Percentiles rank a stretch among this genome's conserved stretches.
phyloP scores from a whole-genome alignment of 2,113 vertebrate genomes.

The Catharus minimus region DNA sequence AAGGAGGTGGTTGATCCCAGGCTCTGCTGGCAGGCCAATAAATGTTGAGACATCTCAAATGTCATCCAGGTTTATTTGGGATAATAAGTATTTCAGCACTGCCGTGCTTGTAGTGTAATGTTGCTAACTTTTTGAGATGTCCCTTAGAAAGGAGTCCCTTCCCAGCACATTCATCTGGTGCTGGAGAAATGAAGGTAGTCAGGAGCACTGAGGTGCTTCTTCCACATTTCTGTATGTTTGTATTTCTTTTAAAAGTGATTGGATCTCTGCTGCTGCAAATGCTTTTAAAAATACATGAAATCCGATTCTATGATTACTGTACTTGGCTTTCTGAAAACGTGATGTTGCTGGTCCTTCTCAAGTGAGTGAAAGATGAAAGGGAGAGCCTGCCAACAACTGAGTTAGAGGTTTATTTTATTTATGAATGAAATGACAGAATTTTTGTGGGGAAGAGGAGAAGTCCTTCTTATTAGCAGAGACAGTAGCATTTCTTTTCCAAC shows the following conservation, averaged over 20 bases:
- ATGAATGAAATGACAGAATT: conserved; percentile 63
- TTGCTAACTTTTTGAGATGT: conserved; percentile 36
- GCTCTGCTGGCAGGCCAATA: conserved; percentile 49
- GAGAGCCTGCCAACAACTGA: conserved; percentile 44
- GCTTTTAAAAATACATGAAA: conserved; percentile 72
- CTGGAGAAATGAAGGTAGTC: conserved; percentile 7
- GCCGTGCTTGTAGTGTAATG: neutral
- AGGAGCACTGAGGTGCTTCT: neutral
- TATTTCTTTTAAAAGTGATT: conserved; percentile 42
- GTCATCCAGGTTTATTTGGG: conserved; percentile 48
- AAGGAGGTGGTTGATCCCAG: conserved; percentile 26
- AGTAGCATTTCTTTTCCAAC: conserved; percentile 6
- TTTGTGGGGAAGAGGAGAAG: neutral
- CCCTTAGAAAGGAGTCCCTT: conserved; percentile 10
- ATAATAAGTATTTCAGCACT: conserved; percentile 40
- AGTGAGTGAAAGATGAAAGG: conserved; percentile 63
- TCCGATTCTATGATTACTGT: conserved; percentile 54
- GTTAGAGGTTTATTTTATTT: conserved; percentile 59
- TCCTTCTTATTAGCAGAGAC: conserved; percentile 20
- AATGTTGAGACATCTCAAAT: conserved; percentile 47
- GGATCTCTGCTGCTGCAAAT: conserved; percentile 47
- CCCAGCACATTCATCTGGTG: neutral
- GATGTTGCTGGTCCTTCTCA: conserved; percentile 50
- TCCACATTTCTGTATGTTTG: conserved; percentile 12
- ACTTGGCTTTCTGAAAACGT: conserved; percentile 25